Evolutionary conservation across 2,113 vertebrate species (phyloP), one percentile per base, ranked within the genome.

Genomic region (Menidia beryllina): DNA sequence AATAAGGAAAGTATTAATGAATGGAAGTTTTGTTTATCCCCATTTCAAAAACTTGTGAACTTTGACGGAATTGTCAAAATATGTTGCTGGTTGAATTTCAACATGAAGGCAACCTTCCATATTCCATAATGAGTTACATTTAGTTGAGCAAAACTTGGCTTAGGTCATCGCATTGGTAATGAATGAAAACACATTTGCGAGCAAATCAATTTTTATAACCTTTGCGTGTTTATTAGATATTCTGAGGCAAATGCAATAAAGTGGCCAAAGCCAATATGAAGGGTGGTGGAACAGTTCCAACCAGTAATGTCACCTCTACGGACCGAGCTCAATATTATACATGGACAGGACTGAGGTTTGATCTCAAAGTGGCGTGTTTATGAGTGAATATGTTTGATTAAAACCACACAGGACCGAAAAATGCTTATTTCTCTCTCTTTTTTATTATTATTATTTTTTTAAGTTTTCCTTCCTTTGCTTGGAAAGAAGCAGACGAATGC

Each of bases 121-220:
- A 86, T 47, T 50, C 50, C 58, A 74, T 73, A 86, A 68, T 25
- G 82, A 86, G 57, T 62, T 17, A 78, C 50, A 53, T 83, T 75
- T 62, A 69, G 49, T 60, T 67, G 36, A 55, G 67, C 51, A 70
- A 77, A 88, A 82, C 66, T 71, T 71, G 75, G 74, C 76, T 87
- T 72, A 88, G 83, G 86, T 90, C 90, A 89, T 73, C 54, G 69
- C 71, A 36, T 36, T 62, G 76, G 53, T 67, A 84, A 89, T 81
- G 66, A 90, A 91, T 86, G 85, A 84, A 89, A 92, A 89, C 88
- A 88, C 85, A 88, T 91, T 90, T 84, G 82, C 34, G 64, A 80
- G 82, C 69, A 30, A 88, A 91, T 92, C 89, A 88, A 91, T 91
- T 85, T 92, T 92, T 91, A 91, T 75, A 87, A 88, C 91, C 86